A percentile compares a stretch with the other conserved stretches of the same genome.
Evolutionary conservation across 1,140 invertebrate species (phyloP).

Genomic region (Drosophila elegans): DNA sequence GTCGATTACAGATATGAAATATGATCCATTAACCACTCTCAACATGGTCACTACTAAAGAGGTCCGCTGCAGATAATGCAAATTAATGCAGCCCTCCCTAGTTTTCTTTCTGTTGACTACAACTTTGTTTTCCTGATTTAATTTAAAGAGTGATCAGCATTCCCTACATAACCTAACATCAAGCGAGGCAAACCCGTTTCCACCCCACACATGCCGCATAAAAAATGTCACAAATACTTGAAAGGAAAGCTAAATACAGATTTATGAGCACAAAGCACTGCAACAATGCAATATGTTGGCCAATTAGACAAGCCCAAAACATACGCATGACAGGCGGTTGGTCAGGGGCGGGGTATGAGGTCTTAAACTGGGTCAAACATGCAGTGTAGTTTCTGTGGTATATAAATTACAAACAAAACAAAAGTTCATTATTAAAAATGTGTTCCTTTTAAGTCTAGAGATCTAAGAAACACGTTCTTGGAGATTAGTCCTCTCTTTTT

Average conservation of each 20-base stretch:
- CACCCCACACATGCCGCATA: slow-evolving; percentile 20
- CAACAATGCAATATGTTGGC: slow-evolving; percentile 54
- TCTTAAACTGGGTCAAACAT: not conserved
- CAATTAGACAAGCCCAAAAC: slow-evolving; percentile 54
- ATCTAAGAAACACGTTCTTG: no score
- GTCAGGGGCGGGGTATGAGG: slow-evolving; percentile 6
- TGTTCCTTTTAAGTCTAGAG: no score
- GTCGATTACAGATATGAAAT: slow-evolving; percentile 61
- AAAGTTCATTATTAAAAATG: no score
- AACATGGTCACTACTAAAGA: slow-evolving; percentile 10
- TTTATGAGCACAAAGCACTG: slow-evolving; percentile 39
- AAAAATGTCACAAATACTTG: slow-evolving; percentile 45
- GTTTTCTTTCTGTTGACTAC: not conserved
- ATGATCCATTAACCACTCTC: slow-evolving; percentile 42
- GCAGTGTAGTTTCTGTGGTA: no score
- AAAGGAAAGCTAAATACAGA: slow-evolving; percentile 65
- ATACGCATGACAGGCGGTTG: slow-evolving; percentile 29
- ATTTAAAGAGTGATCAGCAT: slow-evolving; percentile 29
- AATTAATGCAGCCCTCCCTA: slow-evolving; percentile 16
- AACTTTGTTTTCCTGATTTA: slow-evolving; percentile 31
- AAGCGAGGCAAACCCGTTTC: slow-evolving; percentile 34
- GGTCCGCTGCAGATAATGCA: slow-evolving; percentile 17
- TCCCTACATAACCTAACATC: slow-evolving; percentile 20
- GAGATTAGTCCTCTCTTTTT: no score
- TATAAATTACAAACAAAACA: no score